Percentiles rank a stretch among this genome's conserved stretches.
Evolutionary conservation across 2,888 invertebrate species (phyloP).

Genomic region (Prionchulus punctatus): DNA sequence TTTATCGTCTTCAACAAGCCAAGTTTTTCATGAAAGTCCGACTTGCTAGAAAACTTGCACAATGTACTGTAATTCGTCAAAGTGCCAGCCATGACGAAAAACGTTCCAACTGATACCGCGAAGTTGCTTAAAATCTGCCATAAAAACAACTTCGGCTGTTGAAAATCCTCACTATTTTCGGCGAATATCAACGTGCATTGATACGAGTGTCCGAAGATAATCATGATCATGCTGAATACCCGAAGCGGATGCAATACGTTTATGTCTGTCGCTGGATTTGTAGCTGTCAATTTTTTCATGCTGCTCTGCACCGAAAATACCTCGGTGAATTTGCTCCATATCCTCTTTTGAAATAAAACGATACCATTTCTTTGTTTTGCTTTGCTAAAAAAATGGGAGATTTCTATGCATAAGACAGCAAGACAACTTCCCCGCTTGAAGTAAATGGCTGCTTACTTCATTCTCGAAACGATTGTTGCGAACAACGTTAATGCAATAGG

Average conservation of each 20-base stretch:
- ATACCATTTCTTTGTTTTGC: too few species aligned
- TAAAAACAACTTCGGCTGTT: neutral
- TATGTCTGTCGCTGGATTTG: neutral
- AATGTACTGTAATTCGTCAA: neutral
- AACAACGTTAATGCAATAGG: too few species aligned
- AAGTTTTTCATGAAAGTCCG: too few species aligned
- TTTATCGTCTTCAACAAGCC: neutral
- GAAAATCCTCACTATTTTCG: neutral
- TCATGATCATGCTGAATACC: neutral
- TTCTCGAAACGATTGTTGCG: too few species aligned
- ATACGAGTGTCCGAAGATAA: neutral
- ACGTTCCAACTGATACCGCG: neutral
- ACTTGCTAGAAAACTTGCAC: too few species aligned
- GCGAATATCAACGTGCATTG: neutral
- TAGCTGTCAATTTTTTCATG: neutral
- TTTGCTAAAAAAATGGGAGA: too few species aligned
- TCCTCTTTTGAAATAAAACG: too few species aligned
- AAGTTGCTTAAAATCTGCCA: neutral
- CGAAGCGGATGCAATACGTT: neutral
- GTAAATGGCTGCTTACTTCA: too few species aligned
- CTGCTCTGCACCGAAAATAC: neutral
- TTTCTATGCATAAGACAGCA: too few species aligned
- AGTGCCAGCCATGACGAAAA: neutral
- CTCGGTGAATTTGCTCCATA: too few species aligned
- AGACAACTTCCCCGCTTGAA: too few species aligned